Evolutionary conservation across 2,888 invertebrate genomes (phyloP).

Genomic region (Patella depressa): DNA sequence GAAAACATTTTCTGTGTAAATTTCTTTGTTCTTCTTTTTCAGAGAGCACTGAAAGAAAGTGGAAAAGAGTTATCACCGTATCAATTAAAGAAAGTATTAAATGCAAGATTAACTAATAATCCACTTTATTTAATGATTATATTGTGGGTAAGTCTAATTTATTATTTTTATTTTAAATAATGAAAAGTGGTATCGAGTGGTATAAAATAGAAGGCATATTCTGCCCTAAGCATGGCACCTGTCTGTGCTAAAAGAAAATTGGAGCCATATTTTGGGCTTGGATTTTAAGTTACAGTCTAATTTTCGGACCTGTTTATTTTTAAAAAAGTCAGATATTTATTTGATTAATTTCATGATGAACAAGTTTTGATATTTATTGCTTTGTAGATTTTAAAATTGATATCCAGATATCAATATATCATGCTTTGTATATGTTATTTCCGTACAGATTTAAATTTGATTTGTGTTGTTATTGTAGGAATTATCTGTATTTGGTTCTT

Average conservation of each 20-base stretch:
- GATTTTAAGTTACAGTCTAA: no score
- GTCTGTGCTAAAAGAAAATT: no score
- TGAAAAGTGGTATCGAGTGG: no score
- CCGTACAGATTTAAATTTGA: neutral
- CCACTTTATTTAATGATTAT: conserved; percentile 60
- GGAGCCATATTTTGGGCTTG: no score
- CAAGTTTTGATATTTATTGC: no score
- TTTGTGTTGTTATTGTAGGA: conserved; percentile 44
- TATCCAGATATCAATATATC: neutral
- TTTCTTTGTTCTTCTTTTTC: conserved; percentile 12
- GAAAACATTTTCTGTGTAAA: no score
- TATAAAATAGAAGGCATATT: no score
- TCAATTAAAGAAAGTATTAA: conserved; percentile 54
- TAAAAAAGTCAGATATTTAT: no score
- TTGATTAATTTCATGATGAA: no score
- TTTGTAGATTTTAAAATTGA: no score
- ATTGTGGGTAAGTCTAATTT: conserved; percentile 49
- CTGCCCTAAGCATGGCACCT: no score
- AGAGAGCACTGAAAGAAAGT: conserved; percentile 48
- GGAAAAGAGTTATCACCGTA: conserved; percentile 59
- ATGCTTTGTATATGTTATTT: neutral
- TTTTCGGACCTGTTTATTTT: no score
- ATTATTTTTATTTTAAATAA: neutral
- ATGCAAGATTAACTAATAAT: conserved; percentile 51
- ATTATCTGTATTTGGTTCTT: conserved; percentile 61